Percentiles rank a stretch among this genome's conserved stretches.
Evolutionary conservation across 1,140 invertebrate genomes (phyloP).

Genomic region (Nasonia longicornis): DNA sequence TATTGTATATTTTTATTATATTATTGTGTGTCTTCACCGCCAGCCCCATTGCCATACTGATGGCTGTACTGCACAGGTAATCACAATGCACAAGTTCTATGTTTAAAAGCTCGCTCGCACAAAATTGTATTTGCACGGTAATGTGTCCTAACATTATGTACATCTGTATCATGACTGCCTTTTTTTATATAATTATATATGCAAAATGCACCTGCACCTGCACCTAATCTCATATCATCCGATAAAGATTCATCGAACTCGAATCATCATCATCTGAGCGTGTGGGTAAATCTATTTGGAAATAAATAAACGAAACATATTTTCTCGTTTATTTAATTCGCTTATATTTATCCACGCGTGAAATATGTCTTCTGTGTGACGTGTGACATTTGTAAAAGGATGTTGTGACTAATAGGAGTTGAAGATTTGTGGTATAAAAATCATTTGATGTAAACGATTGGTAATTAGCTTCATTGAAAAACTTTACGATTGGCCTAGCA

Average conservation of each 20-base stretch:
- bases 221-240: conserved; percentile 12
- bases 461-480: not conserved
- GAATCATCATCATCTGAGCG: not conserved
- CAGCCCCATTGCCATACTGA: conserved; percentile 88
- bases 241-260: conserved; percentile 12
- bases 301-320: not conserved
- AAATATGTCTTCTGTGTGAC: not conserved
- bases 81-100: conserved; percentile 66
- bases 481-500: not conserved
- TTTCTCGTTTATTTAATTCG: not conserved
- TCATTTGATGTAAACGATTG: not conserved
- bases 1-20: conserved; percentile 67
- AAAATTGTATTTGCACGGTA: conserved; percentile 61
- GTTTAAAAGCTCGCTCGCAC: conserved; percentile 64
- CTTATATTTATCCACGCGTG: not conserved
- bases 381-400: conserved; percentile 11
- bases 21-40: conserved; percentile 71
- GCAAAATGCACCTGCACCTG: conserved; percentile 33
- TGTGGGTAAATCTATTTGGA: conserved; percentile 4
- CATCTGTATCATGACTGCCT: conserved; percentile 4
- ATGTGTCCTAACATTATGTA: conserved; percentile 44
- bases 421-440: not conserved
- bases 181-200: conserved; percentile 24
- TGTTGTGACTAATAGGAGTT: not conserved
- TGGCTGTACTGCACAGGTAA: conserved; percentile 89